Percentiles rank a stretch among this genome's conserved stretches.
Conservation (phyloP, 1,140 invertebrate genomes). For the Nasonia longicornis region DNA sequence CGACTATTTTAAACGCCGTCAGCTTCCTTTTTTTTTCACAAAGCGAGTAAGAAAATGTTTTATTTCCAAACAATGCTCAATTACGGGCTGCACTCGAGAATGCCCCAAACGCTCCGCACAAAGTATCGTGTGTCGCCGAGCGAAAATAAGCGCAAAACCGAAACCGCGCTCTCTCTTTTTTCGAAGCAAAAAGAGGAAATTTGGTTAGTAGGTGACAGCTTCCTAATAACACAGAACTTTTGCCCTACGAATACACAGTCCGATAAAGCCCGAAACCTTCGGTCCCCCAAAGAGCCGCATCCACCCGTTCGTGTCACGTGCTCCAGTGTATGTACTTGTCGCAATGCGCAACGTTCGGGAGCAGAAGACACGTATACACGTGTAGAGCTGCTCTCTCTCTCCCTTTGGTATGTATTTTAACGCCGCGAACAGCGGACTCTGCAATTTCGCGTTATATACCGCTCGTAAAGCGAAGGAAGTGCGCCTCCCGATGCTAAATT, state of each 20-base stretch:
- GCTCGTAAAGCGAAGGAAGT: constrained; percentile 2
- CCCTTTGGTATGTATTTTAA: not conserved
- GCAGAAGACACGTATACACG: not conserved
- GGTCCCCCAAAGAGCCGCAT: not conserved
- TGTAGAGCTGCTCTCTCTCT: not conserved
- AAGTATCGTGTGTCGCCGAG: no score
- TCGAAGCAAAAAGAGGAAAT: not conserved
- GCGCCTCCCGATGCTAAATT: not conserved
- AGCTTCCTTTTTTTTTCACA: not conserved
- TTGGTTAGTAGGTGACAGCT: not conserved
- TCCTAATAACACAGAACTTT: not conserved
- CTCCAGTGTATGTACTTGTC: not conserved
- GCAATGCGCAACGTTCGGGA: not conserved
- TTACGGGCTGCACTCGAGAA: not conserved
- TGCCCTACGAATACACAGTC: no score
- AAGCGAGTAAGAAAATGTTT: constrained; percentile 11
- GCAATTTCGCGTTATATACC: constrained; percentile 1
- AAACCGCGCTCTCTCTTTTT: not conserved
- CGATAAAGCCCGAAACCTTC: no score
- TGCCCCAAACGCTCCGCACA: not conserved
- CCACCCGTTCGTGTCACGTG: not conserved
- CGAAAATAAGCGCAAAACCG: not conserved
- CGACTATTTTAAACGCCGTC: not conserved
- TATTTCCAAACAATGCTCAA: constrained; percentile 17
- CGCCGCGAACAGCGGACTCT: not conserved